Base-by-base conservation (phyloP, 2,888 invertebrate genomes). In the Dioctria rufipes region DNA sequence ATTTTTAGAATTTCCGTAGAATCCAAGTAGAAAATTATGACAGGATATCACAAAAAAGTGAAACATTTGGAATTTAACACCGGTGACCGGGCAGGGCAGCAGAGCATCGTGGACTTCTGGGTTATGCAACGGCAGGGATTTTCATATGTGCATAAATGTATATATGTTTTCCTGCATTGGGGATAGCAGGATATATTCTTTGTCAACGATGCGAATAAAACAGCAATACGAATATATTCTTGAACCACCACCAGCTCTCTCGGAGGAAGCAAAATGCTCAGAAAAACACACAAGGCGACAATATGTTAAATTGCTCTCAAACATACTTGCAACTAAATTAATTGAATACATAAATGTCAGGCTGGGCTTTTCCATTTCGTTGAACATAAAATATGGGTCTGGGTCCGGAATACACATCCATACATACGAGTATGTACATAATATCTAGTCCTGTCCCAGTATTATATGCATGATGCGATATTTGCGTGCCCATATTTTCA, bases 301-400 rank as follows among this genome's bases (percentile, higher is more conserved):
- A 75, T 61, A 75, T 75, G 75, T 75, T 75, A 75, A 75, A 75
- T 75, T 75, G 75, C 61, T 60, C 60, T 40, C 75, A 13, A 40
- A 54, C 37, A 75, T 42, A 83, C 82, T 84, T 83, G 83, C 84
- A 84, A 82, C 83, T 82, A 84, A 84, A 84, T 84, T 84, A 84
- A 84, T 84, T 84, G 84, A 84, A 84, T 84, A 84, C 84, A 84
- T 84, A 84, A 84, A 84, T 83, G 84, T 84, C 84, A 83, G 82
- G 82, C 82, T 81, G 83, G 82, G 83, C 84, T 84, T 83, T 84
- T 84, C 84, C 84, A 84, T 83, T 84, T 83, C 83, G 84, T 83
- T 84, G 84, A 82, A 82, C 83, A 80, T 82, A 83, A 84, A 83
- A 83, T 83, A 84, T 83, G 84, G 81, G 84, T 84, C 83, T 84